phyloP scores from a whole-genome alignment of 2,888 invertebrate genomes.

The Aplocera efformata region DNA sequence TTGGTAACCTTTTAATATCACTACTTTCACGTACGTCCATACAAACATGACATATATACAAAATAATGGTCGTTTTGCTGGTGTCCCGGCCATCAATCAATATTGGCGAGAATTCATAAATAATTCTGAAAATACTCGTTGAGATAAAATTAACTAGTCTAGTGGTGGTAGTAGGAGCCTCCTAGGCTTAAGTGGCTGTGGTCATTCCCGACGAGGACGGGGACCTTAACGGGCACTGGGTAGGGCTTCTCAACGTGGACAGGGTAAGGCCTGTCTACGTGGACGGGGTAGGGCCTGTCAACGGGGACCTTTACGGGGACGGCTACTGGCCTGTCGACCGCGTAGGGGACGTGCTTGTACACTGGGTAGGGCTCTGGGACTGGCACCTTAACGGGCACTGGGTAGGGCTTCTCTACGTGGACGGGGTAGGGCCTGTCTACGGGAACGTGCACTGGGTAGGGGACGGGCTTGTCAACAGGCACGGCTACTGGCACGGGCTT shows the following conservation, averaged over 20 bases:
- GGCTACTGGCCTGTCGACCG: conserved; percentile 82
- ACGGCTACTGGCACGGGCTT: conserved; percentile 82
- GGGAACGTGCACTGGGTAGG: conserved; percentile 82
- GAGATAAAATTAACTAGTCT: conserved; percentile 53
- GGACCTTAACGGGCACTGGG: conserved; percentile 79
- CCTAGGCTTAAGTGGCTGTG: conserved; percentile 41
- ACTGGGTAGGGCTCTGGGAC: conserved; percentile 82
- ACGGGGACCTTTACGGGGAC: conserved; percentile 85
- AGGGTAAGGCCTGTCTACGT: conserved; percentile 69
- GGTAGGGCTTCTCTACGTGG: conserved; percentile 71
- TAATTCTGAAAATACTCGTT: conserved; percentile 47
- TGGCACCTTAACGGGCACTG: conserved; percentile 79
- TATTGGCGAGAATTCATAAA: conserved; percentile 60
- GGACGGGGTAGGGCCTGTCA: conserved; percentile 84
- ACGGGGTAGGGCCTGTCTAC: conserved; percentile 83
- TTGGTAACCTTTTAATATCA: conserved; percentile 75
- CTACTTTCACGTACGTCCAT: conserved; percentile 69
- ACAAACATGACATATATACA: conserved; percentile 71
- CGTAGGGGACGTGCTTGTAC: conserved; percentile 83
- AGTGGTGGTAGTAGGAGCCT: conserved; percentile 63
- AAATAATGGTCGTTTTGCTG: conserved; percentile 64
- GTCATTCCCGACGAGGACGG: conserved; percentile 52
- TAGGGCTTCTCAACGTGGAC: conserved; percentile 77
- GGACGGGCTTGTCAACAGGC: conserved; percentile 83
- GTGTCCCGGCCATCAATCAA: conserved; percentile 63